Evolutionary conservation across 2,888 invertebrate species (phyloP), one percentile per base, ranked within the genome.

Genomic region (Acanthosepion esculentum): DNA sequence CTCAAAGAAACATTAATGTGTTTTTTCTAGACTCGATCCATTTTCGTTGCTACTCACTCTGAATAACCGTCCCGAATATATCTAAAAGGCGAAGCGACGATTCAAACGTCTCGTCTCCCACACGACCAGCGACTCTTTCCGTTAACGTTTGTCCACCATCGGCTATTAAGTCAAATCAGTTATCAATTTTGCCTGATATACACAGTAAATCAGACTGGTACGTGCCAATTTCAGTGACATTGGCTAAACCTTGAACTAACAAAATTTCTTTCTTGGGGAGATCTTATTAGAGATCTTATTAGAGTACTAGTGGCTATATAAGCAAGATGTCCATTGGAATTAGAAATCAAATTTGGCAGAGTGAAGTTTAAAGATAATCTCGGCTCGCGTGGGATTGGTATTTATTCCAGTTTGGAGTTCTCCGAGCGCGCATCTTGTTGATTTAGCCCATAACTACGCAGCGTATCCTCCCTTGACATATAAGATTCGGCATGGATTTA

Each of bases 81-180:
- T 20, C 10, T 26, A 78, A 10, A 6, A 78, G 78, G 15, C n/a
- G 15, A 78, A 78, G 1, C n/a, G 78, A n/a, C 12, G 78, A 78
- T 78, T n/a, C 12, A 78, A 33, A 78, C n/a, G n/a, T 33, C 15
- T 4, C n/a, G 78, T 12, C 4, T n/a, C 33, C 78, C 59, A 33
- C 78, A n/a, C 78, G 78, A 29, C n/a, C n/a, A 33, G 12, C n/a
- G 78, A 78, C 15, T 78, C 78, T 78, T 78, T 18, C n/a, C n/a
- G 33, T 33, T 15, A 78, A 78, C 78, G 5, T 12, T 78, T 18
- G 78, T 78, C n/a, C n/a, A 78, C 12, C 78, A 78, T 15, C 78
- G n/a, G n/a, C 78, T 78, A 78, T 78, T 78, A 78, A 78, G n/a
- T n/a, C n/a, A 23, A 78, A 78, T 78, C 78, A 78, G 78, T 78